phyloP scores from a whole-genome alignment of 2,888 invertebrate genomes.

The Neria commutata region DNA sequence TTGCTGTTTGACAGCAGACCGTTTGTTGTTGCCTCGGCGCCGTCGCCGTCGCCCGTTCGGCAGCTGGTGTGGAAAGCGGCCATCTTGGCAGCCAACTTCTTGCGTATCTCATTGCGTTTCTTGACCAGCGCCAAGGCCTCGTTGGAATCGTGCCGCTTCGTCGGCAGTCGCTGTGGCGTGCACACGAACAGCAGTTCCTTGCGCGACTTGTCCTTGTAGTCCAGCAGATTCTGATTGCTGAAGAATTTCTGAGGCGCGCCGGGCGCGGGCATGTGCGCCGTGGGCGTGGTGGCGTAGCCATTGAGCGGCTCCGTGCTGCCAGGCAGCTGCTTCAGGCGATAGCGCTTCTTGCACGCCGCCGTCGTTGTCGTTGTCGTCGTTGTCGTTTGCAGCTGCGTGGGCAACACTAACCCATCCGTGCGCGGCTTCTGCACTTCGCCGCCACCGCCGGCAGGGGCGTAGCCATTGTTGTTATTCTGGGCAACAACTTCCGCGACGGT shows the following conservation, averaged over 20 bases:
- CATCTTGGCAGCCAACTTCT: conserved; percentile 44
- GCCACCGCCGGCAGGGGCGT: conserved; percentile 23
- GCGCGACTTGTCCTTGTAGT: conserved; percentile 45
- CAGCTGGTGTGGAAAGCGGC: conserved; percentile 24
- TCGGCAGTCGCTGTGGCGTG: conserved; percentile 57
- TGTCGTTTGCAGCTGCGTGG: conserved; percentile 43
- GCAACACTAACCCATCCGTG: conserved; percentile 19
- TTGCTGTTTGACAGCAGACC: background rate
- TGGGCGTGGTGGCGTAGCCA: conserved; percentile 55
- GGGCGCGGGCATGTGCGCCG: conserved; percentile 50
- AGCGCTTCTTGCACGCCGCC: conserved; percentile 46
- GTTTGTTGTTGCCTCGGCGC: conserved; percentile 16
- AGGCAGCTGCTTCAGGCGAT: conserved; percentile 44
- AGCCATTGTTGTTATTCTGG: conserved; percentile 59
- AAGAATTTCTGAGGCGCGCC: conserved; percentile 57
- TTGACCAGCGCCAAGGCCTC: conserved; percentile 50
- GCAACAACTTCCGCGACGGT: conserved; percentile 44
- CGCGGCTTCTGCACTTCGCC: conserved; percentile 23
- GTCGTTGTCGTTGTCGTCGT: conserved; percentile 43
- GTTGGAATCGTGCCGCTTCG: conserved; percentile 37
- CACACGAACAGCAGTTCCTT: conserved; percentile 59
- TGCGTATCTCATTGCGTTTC: conserved; percentile 53
- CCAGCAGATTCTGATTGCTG: conserved; percentile 58
- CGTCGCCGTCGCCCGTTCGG: conserved; percentile 27
- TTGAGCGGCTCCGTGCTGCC: conserved; percentile 45